Evolutionary conservation across 2,797 vertebrate species (phyloP).

Genomic region (Gobio occitaniae): DNA sequence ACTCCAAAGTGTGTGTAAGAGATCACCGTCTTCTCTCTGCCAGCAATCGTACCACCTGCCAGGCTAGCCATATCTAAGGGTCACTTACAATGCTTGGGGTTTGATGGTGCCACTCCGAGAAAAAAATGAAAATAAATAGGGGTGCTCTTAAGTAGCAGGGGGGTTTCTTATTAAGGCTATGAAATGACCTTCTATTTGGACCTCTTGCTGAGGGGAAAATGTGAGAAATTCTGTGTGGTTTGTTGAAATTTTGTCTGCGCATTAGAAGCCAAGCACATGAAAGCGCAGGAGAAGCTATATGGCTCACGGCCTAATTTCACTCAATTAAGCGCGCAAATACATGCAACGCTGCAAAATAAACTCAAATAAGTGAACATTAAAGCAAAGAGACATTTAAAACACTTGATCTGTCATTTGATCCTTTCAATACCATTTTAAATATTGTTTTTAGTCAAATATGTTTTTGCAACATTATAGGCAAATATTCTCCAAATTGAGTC

Average conservation of each 20-base stretch:
- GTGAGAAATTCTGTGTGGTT: constrained; percentile 74
- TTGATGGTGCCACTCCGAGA: constrained; percentile 67
- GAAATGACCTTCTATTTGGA: constrained; percentile 63
- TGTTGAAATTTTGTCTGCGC: constrained; percentile 52
- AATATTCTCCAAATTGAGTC: background rate
- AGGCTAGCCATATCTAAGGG: constrained; percentile 66
- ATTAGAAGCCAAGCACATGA: constrained; percentile 41
- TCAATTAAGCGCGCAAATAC: background rate
- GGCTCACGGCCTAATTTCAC: constrained; percentile 6
- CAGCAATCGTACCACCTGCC: constrained; percentile 69
- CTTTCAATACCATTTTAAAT: background rate
- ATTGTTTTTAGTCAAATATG: too few relatives aligned
- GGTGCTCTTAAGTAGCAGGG: constrained; percentile 67
- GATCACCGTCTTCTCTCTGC: constrained; percentile 56
- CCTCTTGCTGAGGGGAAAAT: constrained; percentile 79
- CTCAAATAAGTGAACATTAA: background rate
- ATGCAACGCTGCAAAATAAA: background rate
- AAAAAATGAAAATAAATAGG: constrained; percentile 77
- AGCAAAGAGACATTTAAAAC: background rate
- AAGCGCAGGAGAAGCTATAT: background rate
- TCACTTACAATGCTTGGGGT: constrained; percentile 71
- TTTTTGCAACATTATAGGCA: background rate
- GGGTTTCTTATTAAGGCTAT: constrained; percentile 64
- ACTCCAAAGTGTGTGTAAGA: constrained; percentile 49
- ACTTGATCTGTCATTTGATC: background rate